Conservation (phyloP, 2,888 invertebrate genomes). For the Oligia fasciuncula region DNA sequence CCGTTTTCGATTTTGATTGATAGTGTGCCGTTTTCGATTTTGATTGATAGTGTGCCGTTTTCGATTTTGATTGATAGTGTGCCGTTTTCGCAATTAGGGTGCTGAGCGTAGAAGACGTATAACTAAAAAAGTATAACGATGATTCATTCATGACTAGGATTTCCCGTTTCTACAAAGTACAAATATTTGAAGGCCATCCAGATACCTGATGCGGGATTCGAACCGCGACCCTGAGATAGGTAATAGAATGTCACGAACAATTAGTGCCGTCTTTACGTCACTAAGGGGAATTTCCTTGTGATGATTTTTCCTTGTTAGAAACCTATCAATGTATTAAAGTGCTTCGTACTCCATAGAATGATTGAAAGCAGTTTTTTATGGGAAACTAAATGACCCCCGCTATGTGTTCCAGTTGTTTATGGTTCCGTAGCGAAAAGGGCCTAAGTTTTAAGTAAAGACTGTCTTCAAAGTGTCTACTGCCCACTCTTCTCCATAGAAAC, state of each 20-base stretch:
- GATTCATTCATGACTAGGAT: background rate
- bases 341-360: background rate
- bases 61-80: no score
- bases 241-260: background rate
- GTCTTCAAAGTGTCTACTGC: background rate
- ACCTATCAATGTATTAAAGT: constrained; percentile 28
- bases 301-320: constrained; percentile 23
- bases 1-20: no score
- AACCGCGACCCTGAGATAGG: constrained; percentile 1
- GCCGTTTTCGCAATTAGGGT: no score
- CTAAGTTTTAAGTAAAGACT: background rate
- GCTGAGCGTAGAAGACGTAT: background rate
- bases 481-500: background rate
- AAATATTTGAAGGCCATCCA: background rate
- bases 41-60: no score
- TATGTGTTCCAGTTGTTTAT: background rate
- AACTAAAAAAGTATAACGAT: background rate
- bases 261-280: background rate
- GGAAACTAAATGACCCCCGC: constrained; percentile 7
- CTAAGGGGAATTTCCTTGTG: constrained; percentile 11
- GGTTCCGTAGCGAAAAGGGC: background rate
- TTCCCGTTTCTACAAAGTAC: background rate
- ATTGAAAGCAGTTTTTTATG: constrained; percentile 29
- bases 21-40: no score
- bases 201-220: constrained; percentile 13